Evolutionary conservation across 2,113 vertebrate genomes (phyloP).

Genomic region (Mesembrinibis cayennensis): DNA sequence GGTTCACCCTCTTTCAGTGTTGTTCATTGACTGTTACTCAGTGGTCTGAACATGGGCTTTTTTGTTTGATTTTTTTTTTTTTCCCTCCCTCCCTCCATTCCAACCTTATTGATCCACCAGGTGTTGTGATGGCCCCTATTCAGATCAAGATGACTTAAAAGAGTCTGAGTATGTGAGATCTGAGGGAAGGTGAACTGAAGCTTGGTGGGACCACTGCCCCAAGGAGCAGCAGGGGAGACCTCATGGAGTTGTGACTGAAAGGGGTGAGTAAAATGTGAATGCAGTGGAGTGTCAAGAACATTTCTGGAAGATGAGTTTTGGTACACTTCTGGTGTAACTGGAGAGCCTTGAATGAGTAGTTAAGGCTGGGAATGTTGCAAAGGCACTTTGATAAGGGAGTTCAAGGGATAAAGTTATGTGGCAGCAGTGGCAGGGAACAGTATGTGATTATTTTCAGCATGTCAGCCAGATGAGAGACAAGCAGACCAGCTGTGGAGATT

Average conservation of each 20-base stretch:
- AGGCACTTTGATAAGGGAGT: neutral
- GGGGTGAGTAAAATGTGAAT: neutral
- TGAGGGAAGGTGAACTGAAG: neutral
- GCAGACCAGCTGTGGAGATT: neutral
- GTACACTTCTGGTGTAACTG: neutral
- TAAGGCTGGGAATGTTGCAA: neutral
- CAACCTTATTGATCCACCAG: neutral
- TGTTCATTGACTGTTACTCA: neutral
- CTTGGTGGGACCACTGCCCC: neutral
- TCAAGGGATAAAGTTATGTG: neutral
- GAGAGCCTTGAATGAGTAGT: neutral
- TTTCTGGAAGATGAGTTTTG: neutral
- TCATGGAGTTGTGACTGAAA: neutral
- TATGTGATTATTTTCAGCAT: neutral
- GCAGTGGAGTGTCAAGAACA: neutral
- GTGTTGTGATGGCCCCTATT: neutral
- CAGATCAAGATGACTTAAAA: neutral
- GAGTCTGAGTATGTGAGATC: neutral
- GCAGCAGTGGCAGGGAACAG: neutral
- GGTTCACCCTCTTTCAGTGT: neutral
- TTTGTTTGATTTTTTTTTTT: neutral
- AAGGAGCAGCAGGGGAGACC: accelerated
- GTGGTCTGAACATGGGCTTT: neutral
- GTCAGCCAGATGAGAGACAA: neutral
- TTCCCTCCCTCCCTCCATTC: neutral